Evolutionary conservation across 2,797 vertebrate genomes (phyloP).

Genomic region (Etheostoma perlongum): DNA sequence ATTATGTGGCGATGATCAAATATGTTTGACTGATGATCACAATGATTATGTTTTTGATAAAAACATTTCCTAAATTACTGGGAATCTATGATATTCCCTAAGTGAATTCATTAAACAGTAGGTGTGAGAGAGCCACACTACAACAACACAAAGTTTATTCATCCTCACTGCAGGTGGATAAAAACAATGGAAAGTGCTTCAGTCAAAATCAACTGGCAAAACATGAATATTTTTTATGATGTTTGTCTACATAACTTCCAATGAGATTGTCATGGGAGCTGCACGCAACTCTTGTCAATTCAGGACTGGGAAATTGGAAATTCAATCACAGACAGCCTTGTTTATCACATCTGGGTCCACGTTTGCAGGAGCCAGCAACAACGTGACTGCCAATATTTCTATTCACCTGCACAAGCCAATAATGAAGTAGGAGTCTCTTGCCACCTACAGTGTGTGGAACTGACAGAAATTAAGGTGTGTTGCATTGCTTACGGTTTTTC

Average conservation of each 20-base stretch:
- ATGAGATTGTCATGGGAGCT: conserved; percentile 37
- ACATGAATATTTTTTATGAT: conserved; percentile 44
- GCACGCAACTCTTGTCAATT: conserved; percentile 36
- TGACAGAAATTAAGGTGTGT: conserved; percentile 59
- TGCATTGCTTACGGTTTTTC: conserved; percentile 94
- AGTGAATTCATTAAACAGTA: conserved; percentile 50
- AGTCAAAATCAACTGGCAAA: conserved; percentile 52
- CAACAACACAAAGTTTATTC: conserved; percentile 36
- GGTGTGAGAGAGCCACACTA: conserved; percentile 76
- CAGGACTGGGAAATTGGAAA: conserved; percentile 53
- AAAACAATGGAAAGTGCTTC: conserved; percentile 56
- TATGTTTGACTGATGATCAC: conserved; percentile 47
- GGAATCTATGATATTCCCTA: conserved; percentile 43
- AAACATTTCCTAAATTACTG: conserved; percentile 39
- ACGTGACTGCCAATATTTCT: conserved; percentile 62
- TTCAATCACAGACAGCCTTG: conserved; percentile 56
- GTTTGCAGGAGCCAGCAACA: conserved; percentile 46
- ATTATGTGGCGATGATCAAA: conserved; percentile 44
- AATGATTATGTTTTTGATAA: conserved; percentile 28
- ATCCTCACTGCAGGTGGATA: conserved; percentile 71
- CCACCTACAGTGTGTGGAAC: conserved; percentile 56
- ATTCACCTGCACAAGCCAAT: conserved; percentile 69
- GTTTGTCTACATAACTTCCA: conserved; percentile 43
- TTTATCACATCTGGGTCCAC: conserved; percentile 64
- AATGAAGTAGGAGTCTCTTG: conserved; percentile 76